Evolutionary conservation across 2,113 vertebrate genomes (phyloP).

Genomic region (Nansenia antarctica): DNA sequence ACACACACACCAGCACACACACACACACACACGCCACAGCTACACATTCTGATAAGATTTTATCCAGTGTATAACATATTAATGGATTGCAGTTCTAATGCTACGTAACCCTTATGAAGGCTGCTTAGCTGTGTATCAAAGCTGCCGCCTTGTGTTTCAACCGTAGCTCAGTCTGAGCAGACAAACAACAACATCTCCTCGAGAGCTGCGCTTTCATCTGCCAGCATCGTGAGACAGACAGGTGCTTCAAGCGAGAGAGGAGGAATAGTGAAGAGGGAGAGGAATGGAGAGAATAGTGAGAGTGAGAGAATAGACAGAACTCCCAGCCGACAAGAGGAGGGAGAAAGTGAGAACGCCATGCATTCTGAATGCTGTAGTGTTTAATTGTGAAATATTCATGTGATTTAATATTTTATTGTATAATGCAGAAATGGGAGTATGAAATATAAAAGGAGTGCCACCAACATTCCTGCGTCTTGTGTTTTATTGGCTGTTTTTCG

Average conservation of each 20-base stretch:
- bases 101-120: too few species aligned
- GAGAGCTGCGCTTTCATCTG: constrained; percentile 25
- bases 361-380: constrained; percentile 62
- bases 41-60: too few species aligned
- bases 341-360: constrained; percentile 47
- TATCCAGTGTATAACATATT: too few species aligned
- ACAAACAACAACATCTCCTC: too few species aligned
- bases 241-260: constrained; percentile 32
- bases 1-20: too few species aligned
- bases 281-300: constrained; percentile 5
- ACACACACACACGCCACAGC: neutral
- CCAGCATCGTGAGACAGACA: constrained; percentile 21
- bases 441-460: constrained; percentile 49
- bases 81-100: too few species aligned
- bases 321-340: constrained; percentile 34
- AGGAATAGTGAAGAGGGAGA: constrained; percentile 7
- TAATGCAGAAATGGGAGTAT: constrained; percentile 57
- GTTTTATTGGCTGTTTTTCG: constrained; percentile 29
- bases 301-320: constrained; percentile 21
- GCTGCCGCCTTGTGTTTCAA: too few species aligned
- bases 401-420: constrained; percentile 71
- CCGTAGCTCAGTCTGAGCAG: too few species aligned
- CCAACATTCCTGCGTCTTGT: constrained; percentile 44
- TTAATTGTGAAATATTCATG: constrained; percentile 66
- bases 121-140: too few species aligned